Base-by-base conservation (phyloP, 2,888 invertebrate species). In the Campoplex capitator region DNA sequence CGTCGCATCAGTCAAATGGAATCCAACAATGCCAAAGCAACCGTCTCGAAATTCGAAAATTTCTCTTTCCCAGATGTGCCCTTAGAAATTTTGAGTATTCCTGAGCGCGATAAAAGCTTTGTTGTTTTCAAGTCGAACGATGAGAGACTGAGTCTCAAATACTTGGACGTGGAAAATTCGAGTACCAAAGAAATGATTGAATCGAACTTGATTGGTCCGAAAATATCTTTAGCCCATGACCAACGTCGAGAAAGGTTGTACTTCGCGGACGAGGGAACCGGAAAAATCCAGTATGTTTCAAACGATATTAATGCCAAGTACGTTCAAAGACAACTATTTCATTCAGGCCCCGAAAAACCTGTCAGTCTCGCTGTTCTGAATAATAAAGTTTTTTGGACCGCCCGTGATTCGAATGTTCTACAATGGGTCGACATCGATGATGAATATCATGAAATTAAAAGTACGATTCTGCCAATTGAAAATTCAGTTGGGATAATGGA, bases 161-260 rank as follows among this genome's bases (percentile, higher is more conserved):
- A 9, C 16, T 6, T 32, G 32, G 6, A 62, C 32, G 0, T 0
- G 3, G 62, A 13, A 58, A 16, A 51, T 13, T 16, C 48, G 16
- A 3, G 48, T 16, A 13, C 16, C 16, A 16, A 16, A 51, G 4
- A 6, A 18, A 51, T 18, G 3, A 4, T 51, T 51, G 18, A 18
- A 18, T 3, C 0, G 18, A 18, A 51, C 18, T 18, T 51, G 51
- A 62, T 62, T 16, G 7, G 32, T 62, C 13, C 62, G 1, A 62
- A 62, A 16, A 62, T 62, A 62, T 62, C 62, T 6, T 32, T 62
- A 32, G 62, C 62, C 6, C 32, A 62, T 62, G 62, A 62, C 32
- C 32, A 62, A 32, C 6, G 16, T 16, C 32, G 32, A 6, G 2
- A 2, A 1, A 62, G 32, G 3, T 4, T 62, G 16, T 62, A 32